A percentile compares a stretch with the other conserved stretches of the same genome.
Conservation (phyloP, 2,888 invertebrate species). For the Meganola albula region DNA sequence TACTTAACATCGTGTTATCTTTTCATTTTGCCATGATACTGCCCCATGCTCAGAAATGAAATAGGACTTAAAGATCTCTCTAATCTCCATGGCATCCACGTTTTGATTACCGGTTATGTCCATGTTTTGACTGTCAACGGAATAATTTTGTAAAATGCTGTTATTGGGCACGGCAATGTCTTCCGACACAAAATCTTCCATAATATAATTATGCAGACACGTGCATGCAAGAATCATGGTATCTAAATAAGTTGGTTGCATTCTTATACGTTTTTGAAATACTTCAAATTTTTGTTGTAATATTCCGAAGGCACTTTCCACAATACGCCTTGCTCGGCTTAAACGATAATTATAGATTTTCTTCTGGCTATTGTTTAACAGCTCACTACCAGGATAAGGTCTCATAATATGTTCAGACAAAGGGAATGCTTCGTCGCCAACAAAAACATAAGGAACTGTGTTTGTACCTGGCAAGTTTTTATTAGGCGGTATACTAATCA, state of each 20-base stretch:
- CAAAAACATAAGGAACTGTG: constrained; percentile 27
- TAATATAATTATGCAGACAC: constrained; percentile 1
- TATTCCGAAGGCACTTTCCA: constrained; percentile 16
- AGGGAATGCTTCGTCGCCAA: constrained; percentile 31
- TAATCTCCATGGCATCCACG: not conserved
- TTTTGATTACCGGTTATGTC: constrained; percentile 1
- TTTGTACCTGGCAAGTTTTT: constrained; percentile 24
- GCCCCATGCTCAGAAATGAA: constrained; percentile 4
- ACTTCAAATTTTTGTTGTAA: constrained; percentile 13
- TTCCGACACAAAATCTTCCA: constrained; percentile 1
- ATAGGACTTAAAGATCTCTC: constrained; percentile 5
- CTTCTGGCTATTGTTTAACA: constrained; percentile 10
- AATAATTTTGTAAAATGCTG: constrained; percentile 2
- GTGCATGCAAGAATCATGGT: constrained; percentile 12
- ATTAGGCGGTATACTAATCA: constrained; percentile 24
- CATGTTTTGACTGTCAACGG: not conserved
- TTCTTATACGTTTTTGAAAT: constrained; percentile 11
- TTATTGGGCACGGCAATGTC: not conserved
- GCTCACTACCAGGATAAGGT: constrained; percentile 18
- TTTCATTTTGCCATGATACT: constrained; percentile 4
- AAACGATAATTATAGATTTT: constrained; percentile 17
- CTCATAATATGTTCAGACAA: constrained; percentile 14
- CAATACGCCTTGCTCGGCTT: constrained; percentile 10
- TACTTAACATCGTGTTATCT: constrained; percentile 2
- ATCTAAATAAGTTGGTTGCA: constrained; percentile 11